These are phyloP conservation scores for Knipowitschia caucasica DNA, from an alignment of 2,797 vertebrate species.

Conservation along the genomic window DNA sequence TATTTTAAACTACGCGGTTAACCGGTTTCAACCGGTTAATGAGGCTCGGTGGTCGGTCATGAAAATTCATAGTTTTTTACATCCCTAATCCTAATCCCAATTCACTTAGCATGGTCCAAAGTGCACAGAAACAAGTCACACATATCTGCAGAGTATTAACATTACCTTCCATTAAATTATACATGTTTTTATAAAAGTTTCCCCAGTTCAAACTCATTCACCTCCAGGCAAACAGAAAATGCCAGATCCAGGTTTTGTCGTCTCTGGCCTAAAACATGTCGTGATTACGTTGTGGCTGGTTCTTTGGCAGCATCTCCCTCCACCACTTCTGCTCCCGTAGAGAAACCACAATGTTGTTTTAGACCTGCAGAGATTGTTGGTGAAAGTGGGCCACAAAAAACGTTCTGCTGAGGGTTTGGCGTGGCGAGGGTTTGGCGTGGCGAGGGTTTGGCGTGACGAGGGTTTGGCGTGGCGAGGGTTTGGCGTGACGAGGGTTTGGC, in stretches of 20 bases:
- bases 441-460: constrained; percentile 46
- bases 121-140: constrained; percentile 55
- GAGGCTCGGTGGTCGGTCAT: no score
- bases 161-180: constrained; percentile 42
- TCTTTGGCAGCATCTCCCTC: constrained; percentile 37
- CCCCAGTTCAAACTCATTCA: no score
- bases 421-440: constrained; percentile 55
- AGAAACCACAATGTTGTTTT: constrained; percentile 47
- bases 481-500: constrained; percentile 61
- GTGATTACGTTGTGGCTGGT: no score
- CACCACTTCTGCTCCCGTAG: constrained; percentile 22
- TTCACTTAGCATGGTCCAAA: constrained; percentile 60
- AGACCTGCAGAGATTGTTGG: constrained; percentile 32
- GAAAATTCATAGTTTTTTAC: no score
- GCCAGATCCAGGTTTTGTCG: no score
- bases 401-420: constrained; percentile 59
- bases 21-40: no score
- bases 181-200: constrained; percentile 75
- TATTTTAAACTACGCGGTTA: no score
- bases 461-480: constrained; percentile 57
- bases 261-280: no score
- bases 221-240: no score
- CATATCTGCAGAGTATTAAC: constrained; percentile 15
- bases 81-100: no score
- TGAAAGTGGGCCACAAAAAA: constrained; percentile 45